Percentiles rank a stretch among this genome's conserved stretches.
These are phyloP conservation scores for Belonocnema kinseyi DNA, from an alignment of 1,140 invertebrate species.

Conservation along the genomic window DNA sequence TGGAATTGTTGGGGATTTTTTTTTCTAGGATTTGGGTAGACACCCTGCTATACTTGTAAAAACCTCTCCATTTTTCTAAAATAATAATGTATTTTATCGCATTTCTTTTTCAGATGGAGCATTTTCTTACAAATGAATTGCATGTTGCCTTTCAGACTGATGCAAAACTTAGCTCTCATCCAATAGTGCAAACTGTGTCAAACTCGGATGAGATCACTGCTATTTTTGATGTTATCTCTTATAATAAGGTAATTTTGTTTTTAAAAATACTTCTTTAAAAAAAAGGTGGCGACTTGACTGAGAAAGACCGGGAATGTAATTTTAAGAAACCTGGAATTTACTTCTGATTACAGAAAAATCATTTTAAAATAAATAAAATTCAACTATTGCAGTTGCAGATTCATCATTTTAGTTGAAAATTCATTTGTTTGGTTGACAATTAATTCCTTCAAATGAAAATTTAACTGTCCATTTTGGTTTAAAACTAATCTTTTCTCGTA, in stretches of 20 bases:
- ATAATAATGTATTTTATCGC: background rate
- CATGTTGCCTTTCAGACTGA: slow-evolving; percentile 87
- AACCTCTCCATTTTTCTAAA: background rate
- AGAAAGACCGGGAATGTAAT: no score
- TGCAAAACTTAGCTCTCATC: slow-evolving; percentile 89
- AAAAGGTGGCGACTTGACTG: background rate
- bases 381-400: no score
- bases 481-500: no score
- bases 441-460: no score
- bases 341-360: no score
- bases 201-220: slow-evolving; percentile 94
- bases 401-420: no score
- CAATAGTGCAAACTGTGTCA: slow-evolving; percentile 88
- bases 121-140: slow-evolving; percentile 85
- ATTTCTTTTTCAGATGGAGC: slow-evolving; percentile 76
- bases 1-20: no score
- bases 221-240: slow-evolving; percentile 95
- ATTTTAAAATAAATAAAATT: no score
- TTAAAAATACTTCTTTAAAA: slow-evolving; percentile 5
- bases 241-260: slow-evolving; percentile 84
- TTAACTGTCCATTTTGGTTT: no score
- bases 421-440: no score
- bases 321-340: no score
- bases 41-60: background rate
- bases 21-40: no score